These are phyloP conservation scores for Lordiphosa collinella DNA, from an alignment of 1,140 invertebrate species.

Conservation along the genomic window DNA sequence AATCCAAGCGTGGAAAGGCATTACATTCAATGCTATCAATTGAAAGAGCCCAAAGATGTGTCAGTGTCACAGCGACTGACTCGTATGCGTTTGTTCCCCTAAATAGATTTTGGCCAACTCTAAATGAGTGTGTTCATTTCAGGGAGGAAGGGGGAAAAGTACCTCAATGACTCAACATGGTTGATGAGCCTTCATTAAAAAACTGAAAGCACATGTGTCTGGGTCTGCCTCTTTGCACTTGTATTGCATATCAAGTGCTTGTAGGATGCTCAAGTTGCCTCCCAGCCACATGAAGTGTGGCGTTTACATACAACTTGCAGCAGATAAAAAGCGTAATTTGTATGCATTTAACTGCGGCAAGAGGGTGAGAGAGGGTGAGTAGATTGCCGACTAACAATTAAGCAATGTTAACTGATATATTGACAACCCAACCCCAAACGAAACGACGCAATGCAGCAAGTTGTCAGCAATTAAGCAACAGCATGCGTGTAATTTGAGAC, in stretches of 20 bases:
- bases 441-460: constrained; percentile 6
- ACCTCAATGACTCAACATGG: constrained; percentile 31
- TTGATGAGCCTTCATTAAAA: constrained; percentile 69
- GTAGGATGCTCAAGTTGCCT: constrained; percentile 34
- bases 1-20: constrained; percentile 31
- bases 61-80: constrained; percentile 11
- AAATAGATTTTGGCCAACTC: not conserved
- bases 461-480: constrained; percentile 17
- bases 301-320: constrained; percentile 3
- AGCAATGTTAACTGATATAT: constrained; percentile 6
- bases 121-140: not conserved
- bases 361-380: not conserved
- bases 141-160: constrained; percentile 19
- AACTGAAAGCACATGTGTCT: constrained; percentile 9
- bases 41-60: not conserved
- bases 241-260: constrained; percentile 48
- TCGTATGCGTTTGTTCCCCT: constrained; percentile 5
- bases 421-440: not conserved
- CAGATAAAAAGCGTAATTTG: constrained; percentile 44
- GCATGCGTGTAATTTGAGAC: constrained; percentile 32
- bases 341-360: constrained; percentile 16
- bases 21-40: constrained; percentile 17
- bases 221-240: not conserved
- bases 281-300: constrained; percentile 33
- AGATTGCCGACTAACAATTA: constrained; percentile 31